phyloP scores from a whole-genome alignment of 2,113 vertebrate species.

The Rhinoderma darwinii region DNA sequence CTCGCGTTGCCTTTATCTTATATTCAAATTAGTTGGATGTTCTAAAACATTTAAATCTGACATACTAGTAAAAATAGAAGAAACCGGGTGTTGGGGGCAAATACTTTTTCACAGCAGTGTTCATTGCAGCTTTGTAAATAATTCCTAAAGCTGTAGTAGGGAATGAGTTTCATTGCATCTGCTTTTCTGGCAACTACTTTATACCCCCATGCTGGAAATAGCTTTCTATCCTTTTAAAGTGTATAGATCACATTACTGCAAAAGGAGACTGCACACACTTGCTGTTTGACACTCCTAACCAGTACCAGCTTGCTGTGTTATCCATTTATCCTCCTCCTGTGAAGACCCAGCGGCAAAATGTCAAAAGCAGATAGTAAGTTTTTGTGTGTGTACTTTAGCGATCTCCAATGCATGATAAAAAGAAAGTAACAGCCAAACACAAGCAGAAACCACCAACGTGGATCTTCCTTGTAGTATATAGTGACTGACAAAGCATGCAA shows the following conservation, averaged over 20 bases:
- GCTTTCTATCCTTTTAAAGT: slow-evolving; percentile 55
- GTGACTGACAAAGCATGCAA: neutral
- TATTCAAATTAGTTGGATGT: no score
- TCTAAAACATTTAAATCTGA: no score
- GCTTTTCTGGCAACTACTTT: slow-evolving; percentile 32
- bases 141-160: neutral
- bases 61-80: no score
- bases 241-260: slow-evolving; percentile 48
- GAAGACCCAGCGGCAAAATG: slow-evolving; percentile 40
- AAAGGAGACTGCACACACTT: slow-evolving; percentile 31
- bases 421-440: neutral
- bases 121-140: neutral
- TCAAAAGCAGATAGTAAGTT: slow-evolving; percentile 44
- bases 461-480: neutral
- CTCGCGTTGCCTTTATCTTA: no score
- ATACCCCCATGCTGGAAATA: slow-evolving; percentile 53
- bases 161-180: slow-evolving; percentile 33
- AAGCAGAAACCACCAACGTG: neutral
- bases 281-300: neutral
- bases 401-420: neutral
- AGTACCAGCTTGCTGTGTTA: neutral
- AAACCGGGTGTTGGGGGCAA: no score
- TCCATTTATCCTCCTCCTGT: neutral
- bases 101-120: no score
- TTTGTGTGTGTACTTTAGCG: neutral